Evolutionary conservation across 2,888 invertebrate genomes (phyloP).

Genomic region (Phyto melanocephala): DNA sequence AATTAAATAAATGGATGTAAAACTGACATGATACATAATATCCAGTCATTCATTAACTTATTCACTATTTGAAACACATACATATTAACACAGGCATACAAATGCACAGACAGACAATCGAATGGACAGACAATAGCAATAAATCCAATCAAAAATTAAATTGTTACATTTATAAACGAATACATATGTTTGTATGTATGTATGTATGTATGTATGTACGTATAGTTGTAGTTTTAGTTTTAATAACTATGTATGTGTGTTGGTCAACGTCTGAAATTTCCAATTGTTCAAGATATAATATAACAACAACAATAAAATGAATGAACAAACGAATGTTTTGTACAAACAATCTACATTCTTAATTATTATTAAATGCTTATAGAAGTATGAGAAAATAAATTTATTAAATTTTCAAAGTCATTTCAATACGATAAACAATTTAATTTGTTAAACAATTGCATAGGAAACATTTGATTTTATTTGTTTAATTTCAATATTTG

Average conservation of each 20-base stretch:
- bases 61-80: constrained; percentile 18
- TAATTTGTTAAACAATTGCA: constrained; percentile 14
- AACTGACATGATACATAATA: constrained; percentile 55
- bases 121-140: constrained; percentile 24
- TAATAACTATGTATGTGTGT: background rate
- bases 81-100: background rate
- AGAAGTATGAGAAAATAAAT: background rate
- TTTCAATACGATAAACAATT: constrained; percentile 1
- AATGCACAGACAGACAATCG: background rate
- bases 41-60: constrained; percentile 45
- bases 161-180: constrained; percentile 44
- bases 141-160: constrained; percentile 55
- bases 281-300: constrained; percentile 18
- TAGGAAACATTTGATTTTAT: background rate
- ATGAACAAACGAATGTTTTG: background rate
- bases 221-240: too few relatives aligned
- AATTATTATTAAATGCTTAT: constrained; percentile 25
- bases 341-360: constrained; percentile 1
- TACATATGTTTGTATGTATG: background rate
- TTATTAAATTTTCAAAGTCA: background rate
- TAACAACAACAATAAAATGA: background rate
- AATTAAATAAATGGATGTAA: constrained; percentile 57
- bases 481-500: background rate
- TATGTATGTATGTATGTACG: background rate
- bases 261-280: constrained; percentile 1